Conservation (phyloP, 2,888 invertebrate species). For the Leptogaster cylindrica region DNA sequence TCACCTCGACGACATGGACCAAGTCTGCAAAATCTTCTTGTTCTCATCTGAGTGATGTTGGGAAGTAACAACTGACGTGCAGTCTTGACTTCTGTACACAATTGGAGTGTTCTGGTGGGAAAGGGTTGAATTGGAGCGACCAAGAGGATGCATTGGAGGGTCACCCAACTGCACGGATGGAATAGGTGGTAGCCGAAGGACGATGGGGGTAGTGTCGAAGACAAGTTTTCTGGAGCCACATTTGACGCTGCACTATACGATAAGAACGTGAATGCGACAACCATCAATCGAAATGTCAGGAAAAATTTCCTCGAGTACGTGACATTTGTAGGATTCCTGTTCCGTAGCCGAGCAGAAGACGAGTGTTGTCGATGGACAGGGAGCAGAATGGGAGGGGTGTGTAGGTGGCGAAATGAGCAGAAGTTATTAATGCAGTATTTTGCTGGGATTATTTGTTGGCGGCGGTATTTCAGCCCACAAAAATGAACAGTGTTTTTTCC, state of each 20-base stretch:
- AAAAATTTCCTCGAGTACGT: constrained; percentile 38
- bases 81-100: constrained; percentile 38
- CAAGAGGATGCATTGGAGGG: background rate
- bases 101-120: constrained; percentile 4
- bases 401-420: constrained; percentile 7
- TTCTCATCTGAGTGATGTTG: constrained; percentile 40
- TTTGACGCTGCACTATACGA: constrained; percentile 35
- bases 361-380: background rate
- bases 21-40: constrained; percentile 38
- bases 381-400: background rate
- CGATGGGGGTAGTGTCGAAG: constrained; percentile 17
- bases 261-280: constrained; percentile 42
- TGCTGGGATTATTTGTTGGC: too few relatives aligned
- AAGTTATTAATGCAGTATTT: constrained; percentile 22
- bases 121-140: background rate
- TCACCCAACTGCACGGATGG: background rate
- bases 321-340: constrained; percentile 32
- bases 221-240: constrained; percentile 40
- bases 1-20: constrained; percentile 35
- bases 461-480: too few relatives aligned
- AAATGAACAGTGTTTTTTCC: too few relatives aligned
- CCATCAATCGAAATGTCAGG: constrained; percentile 41
- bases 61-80: constrained; percentile 40
- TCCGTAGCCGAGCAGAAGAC: background rate
- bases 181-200: background rate